Evolutionary conservation across 1,140 invertebrate genomes (phyloP), one percentile per base, ranked within the genome.

Genomic region (Teleogryllus occipitalis): DNA sequence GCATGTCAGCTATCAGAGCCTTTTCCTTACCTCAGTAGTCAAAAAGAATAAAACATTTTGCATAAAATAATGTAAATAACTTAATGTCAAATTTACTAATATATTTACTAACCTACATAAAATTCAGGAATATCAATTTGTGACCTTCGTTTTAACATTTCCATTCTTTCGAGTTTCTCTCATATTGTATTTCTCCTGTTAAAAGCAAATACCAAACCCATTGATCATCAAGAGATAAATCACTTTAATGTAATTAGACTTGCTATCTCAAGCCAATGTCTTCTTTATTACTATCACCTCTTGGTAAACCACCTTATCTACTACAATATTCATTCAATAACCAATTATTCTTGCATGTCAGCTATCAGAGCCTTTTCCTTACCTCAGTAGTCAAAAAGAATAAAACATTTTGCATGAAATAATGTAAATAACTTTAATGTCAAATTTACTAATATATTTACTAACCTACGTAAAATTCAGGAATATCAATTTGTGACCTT

Each of bases 381-480:
- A 76, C 27, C 54, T 12, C 27, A 78, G 78, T 79, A 76, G 15
- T 47, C 22, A 76, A n/a, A 47, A 47, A 76, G 15, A 6, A 15
- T 15, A 76, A 27, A n/a, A 76, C 22, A 76, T 76, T n/a, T n/a
- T 14, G 15, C 15, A 1, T 76, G 3, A 47, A 15, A 76, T 27
- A 39, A 39, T 39, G 27, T 39, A 39, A 39, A 39, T 39, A 39
- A 39, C 27, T 39, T 39, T 76, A 4, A 76, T 4, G 18, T 4
- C 14, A 76, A 6, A 4, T n/a, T 78, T 22, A 22, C 7, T 39
- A 39, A 39, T 39, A 39, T 39, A 39, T 39, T 39, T 74, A 87
- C 92, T 87, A 86, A 94, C 94, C 97, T 84, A 98, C 97, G 89
- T 98, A 99, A 89, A 99, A 99, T 86, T 98, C 97, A 7, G 98